Evolutionary conservation across 2,888 invertebrate species (phyloP).

Genomic region (Crematogaster levior): DNA sequence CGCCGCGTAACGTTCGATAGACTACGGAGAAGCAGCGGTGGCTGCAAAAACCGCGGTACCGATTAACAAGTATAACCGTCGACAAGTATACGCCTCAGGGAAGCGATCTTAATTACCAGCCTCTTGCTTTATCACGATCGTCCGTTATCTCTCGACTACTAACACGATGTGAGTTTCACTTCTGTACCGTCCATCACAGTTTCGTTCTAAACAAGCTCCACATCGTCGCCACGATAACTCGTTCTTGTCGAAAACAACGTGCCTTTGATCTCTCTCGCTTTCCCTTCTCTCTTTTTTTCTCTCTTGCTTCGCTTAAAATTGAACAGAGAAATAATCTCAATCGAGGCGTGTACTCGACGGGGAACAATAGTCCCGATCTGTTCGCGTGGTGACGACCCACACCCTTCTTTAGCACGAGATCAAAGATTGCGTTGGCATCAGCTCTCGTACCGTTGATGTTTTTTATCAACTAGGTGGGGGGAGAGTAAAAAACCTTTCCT

Average conservation of each 20-base stretch:
- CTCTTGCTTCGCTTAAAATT: neutral
- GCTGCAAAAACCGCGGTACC: constrained; percentile 29
- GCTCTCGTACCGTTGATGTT: constrained; percentile 60
- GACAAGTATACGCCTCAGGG: constrained; percentile 49
- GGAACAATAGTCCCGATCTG: constrained; percentile 61
- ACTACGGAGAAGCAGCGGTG: neutral
- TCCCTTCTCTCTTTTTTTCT: neutral
- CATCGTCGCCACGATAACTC: constrained; percentile 54
- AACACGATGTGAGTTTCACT: neutral
- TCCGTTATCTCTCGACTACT: constrained; percentile 32
- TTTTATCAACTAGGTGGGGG: constrained; percentile 33
- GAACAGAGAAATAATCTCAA: constrained; percentile 69
- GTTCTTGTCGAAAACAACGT: constrained; percentile 57
- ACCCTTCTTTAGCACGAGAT: constrained; percentile 63
- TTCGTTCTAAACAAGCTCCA: constrained; percentile 44
- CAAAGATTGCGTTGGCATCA: constrained; percentile 65
- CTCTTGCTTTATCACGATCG: constrained; percentile 45
- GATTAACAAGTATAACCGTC: constrained; percentile 32
- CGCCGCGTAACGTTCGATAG: neutral
- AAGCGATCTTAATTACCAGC: constrained; percentile 46
- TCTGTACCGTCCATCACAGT: neutral
- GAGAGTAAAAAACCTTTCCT: constrained; percentile 44
- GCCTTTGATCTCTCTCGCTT: constrained; percentile 64
- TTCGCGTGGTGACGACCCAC: constrained; percentile 60
- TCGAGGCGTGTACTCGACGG: constrained; percentile 55